Evolutionary conservation across 1,140 invertebrate genomes (phyloP), one percentile per base, ranked within the genome.

Genomic region (Pseudomyrmex sp.): DNA sequence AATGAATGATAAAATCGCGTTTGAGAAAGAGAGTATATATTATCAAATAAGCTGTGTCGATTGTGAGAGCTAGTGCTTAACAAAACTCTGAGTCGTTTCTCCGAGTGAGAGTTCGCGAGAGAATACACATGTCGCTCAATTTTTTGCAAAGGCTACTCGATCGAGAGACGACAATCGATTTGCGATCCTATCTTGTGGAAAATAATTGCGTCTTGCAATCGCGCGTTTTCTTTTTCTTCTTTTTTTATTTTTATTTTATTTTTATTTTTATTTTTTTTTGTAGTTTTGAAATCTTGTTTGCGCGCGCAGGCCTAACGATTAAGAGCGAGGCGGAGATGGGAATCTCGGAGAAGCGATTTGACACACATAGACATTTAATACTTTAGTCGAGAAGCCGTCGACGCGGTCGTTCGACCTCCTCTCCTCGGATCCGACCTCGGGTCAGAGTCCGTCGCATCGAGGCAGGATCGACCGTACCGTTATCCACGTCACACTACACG

Each of bases 41-140:
- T 88, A 84, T 89, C 84, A 68, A 35, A 86, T 89, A 89, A 87
- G 72, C 82, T 89, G 85, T 89, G 85, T 87, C 86, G 86, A 80
- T 83, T 68, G 65, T 61, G 80, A 82, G 85, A 83, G 83, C 56
- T 88, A 88, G 73, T 83, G 87, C 86, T 88, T 88, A 85, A 88
- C 82, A 88, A 12, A 86, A 62, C 52, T 65, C 69, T 50, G 58
- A 50, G 54, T 88, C 87, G 86, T 88, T 85, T 82, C 73, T 88
- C 77, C 86, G 86, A 88, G 63, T 52, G 23, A 15, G 23, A 12
- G 12, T 9, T 26, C 68, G 68, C 54, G 20, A 52, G 50, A 52
- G 4, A 2, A 26, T 5, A 35, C 61, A 9, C 61, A 26, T 62
- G 20, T 62, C 61, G 12, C 61, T 3, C 61, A 13, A 18, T 23